Evolutionary conservation across 1,140 invertebrate genomes (phyloP).

Genomic region (Drosophila mayri): DNA sequence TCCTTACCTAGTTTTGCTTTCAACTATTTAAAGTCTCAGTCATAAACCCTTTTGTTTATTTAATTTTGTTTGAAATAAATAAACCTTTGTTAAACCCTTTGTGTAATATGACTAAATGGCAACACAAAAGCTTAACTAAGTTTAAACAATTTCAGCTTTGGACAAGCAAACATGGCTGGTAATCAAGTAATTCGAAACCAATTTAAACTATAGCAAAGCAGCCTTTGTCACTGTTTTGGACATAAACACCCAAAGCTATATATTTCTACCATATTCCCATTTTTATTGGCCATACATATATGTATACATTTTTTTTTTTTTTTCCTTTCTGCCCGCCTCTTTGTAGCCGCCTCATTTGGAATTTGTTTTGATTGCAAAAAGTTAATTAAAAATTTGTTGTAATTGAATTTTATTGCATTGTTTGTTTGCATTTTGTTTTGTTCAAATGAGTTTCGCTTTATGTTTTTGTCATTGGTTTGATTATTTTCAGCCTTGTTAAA

Average conservation of each 20-base stretch:
- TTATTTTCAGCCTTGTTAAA: conserved; percentile 9
- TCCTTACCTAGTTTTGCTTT: neutral
- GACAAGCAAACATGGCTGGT: conserved; percentile 5
- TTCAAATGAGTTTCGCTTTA: conserved; percentile 6
- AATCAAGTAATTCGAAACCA: conserved; percentile 21
- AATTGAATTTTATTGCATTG: conserved; percentile 69
- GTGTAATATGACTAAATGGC: conserved; percentile 2
- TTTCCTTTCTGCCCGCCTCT: neutral
- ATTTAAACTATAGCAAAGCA: conserved; percentile 9
- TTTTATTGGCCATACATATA: too few species aligned
- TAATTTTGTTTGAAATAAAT: neutral
- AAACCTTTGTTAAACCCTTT: neutral
- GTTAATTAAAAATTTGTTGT: conserved; percentile 76
- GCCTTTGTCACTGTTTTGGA: neutral
- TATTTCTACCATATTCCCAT: too few species aligned
- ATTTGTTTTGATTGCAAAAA: conserved; percentile 61
- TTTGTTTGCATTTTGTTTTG: conserved; percentile 41
- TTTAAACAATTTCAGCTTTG: neutral
- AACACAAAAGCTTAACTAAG: neutral
- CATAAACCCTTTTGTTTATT: neutral
- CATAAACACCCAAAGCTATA: neutral
- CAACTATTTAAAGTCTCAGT: neutral
- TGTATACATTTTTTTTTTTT: too few species aligned
- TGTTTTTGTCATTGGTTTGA: neutral
- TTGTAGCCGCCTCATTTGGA: conserved; percentile 6